Base-by-base conservation (phyloP, 1,140 invertebrate species). In the Mya arenaria region DNA sequence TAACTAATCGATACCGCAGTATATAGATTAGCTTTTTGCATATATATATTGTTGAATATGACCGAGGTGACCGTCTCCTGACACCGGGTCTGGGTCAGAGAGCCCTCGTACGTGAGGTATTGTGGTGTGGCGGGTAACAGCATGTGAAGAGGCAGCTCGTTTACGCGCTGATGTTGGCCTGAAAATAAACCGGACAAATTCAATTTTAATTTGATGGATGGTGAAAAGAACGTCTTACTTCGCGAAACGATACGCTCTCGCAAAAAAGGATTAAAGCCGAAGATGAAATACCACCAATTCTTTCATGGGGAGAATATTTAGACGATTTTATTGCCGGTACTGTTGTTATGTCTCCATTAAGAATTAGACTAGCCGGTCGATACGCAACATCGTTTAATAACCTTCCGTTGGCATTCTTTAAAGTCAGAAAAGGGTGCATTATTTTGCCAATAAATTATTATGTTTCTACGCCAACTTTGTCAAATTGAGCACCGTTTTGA, bases 41-140 rank as follows among this genome's bases (percentile, higher is more conserved):
- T n/a, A n/a, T n/a, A n/a, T n/a, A n/a, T n/a, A n/a, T n/a, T 92
- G 82, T 93, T 93, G 28, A 92, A 89, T 17, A 93, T 86, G 32
- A 93, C 86, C 92, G 92, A 93, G 25, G 91, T 92, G 34, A 92
- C 92, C 4, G 90, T 92, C 82, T 93, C 92, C 30, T 89, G 83
- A 79, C 92, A 93, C 17, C 90, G 89, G 8, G 92, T 92, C 56
- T 89, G 86, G 5, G 92, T 92, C n/a, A 92, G 66, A 1, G 92
- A 93, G 4, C 92, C 92, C 60, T 93, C 91, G 72, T 93, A 93
- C 0, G 92, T 93, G 41, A 93, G 88, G 71, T 91, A 92, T 41
- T 90, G 85, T 10, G 84, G 62, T 15, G 91, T 92, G 13, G 85
- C 72, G 13, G 91, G 91, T 32, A 92, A 73, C 4, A 92, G 72